phyloP scores from a whole-genome alignment of 2,113 vertebrate genomes.

The Miniopterus natalensis region DNA sequence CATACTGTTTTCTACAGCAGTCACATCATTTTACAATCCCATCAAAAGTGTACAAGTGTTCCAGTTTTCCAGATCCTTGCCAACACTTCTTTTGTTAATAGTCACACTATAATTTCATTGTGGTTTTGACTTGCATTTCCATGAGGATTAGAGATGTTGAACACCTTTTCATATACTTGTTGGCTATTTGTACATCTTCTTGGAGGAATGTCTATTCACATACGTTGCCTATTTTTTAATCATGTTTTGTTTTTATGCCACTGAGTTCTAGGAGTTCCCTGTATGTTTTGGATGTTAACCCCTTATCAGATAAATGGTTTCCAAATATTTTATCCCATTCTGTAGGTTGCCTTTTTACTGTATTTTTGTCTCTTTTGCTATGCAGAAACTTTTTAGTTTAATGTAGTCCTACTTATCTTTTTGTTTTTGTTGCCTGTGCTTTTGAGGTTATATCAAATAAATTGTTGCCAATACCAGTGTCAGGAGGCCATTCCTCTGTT shows the following conservation, averaged over 20 bases:
- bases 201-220: not conserved
- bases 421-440: not conserved
- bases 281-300: not conserved
- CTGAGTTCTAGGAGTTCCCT: constrained; percentile 8
- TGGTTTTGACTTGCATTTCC: constrained; percentile 21
- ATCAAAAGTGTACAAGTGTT: not conserved
- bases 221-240: not conserved
- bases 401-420: not conserved
- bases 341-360: not conserved
- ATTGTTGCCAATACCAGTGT: not conserved
- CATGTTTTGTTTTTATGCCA: not conserved
- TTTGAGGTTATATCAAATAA: constrained; percentile 10
- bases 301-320: not conserved
- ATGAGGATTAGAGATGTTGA: not conserved
- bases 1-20: not conserved
- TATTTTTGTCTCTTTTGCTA: not conserved
- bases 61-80: constrained; percentile 1
- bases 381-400: constrained; percentile 30
- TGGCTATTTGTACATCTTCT: not conserved
- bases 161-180: not conserved
- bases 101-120: not conserved
- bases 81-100: not conserved
- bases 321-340: not conserved
- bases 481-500: not conserved
- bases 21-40: not conserved